A percentile compares a stretch with the other conserved stretches of the same genome.
Evolutionary conservation across 2,113 vertebrate species (phyloP).

Genomic region (Pollimyrus isidori): DNA sequence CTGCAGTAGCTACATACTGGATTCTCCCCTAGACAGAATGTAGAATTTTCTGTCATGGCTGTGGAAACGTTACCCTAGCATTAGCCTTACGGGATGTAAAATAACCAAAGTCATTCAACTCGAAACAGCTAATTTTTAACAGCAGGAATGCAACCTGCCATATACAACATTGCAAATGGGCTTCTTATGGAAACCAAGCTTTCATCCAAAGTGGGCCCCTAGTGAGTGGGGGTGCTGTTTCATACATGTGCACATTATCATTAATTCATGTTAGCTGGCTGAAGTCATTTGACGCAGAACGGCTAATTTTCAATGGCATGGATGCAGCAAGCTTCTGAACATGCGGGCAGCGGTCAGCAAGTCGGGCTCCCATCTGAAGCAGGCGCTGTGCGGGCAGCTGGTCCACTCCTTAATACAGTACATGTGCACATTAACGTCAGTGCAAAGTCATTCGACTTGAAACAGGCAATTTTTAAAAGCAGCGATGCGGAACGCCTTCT

Average conservation of each 20-base stretch:
- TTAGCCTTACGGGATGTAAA: not conserved
- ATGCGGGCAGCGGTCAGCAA: not conserved
- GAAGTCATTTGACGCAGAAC: not conserved
- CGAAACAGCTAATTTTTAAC: not conserved
- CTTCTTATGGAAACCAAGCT: not conserved
- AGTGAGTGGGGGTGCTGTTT: not conserved
- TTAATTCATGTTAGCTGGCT: not conserved
- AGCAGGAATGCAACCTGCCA: not conserved
- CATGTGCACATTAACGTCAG: not conserved
- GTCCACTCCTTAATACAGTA: not conserved
- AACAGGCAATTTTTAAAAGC: not conserved
- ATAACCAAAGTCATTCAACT: not conserved
- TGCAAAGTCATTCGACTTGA: not conserved
- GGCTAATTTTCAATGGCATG: not conserved
- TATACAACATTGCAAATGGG: not conserved
- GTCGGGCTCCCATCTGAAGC: not conserved
- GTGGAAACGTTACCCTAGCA: not conserved
- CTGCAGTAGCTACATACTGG: not conserved
- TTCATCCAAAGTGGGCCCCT: not conserved
- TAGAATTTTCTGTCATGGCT: not conserved
- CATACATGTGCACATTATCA: not conserved
- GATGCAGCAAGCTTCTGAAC: not conserved
- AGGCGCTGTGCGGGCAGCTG: not conserved
- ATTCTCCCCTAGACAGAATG: not conserved
- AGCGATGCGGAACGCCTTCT: not conserved